These are phyloP conservation scores for Acleris literana DNA, from an alignment of 2,888 invertebrate species.

Conservation along the genomic window DNA sequence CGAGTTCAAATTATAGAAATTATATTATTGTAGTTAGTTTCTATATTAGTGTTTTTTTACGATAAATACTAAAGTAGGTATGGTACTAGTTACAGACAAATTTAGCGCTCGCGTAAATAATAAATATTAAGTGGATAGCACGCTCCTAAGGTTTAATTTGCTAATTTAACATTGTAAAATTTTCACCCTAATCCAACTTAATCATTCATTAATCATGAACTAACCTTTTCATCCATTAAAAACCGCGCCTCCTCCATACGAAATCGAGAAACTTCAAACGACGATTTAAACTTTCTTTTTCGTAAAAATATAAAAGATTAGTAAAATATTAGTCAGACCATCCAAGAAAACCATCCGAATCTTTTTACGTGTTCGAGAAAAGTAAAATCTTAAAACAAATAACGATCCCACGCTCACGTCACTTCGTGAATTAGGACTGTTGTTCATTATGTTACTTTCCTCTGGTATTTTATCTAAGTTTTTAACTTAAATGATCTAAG, in stretches of 20 bases:
- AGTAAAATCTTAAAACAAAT: constrained; percentile 26
- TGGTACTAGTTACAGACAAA: no score
- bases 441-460: constrained; percentile 27
- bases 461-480: constrained; percentile 11
- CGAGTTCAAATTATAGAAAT: no score
- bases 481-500: constrained; percentile 4
- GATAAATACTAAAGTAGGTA: no score
- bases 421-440: constrained; percentile 18
- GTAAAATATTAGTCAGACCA: background rate
- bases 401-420: constrained; percentile 23
- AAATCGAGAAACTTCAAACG: constrained; percentile 3
- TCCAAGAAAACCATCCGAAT: background rate
- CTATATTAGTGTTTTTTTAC: no score
- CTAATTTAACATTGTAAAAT: no score
- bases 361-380: constrained; percentile 20
- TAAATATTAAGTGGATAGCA: no score
- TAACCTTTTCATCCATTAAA: no score
- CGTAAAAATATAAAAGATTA: background rate
- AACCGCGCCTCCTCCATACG: background rate
- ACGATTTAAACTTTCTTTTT: background rate
- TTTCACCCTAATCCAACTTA: no score
- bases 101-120: no score
- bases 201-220: no score
- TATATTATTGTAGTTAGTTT: no score
- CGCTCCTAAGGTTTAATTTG: no score